These are phyloP conservation scores for Psittacara wagleri DNA, from an alignment of 2,113 vertebrate species.

Conservation along the genomic window DNA sequence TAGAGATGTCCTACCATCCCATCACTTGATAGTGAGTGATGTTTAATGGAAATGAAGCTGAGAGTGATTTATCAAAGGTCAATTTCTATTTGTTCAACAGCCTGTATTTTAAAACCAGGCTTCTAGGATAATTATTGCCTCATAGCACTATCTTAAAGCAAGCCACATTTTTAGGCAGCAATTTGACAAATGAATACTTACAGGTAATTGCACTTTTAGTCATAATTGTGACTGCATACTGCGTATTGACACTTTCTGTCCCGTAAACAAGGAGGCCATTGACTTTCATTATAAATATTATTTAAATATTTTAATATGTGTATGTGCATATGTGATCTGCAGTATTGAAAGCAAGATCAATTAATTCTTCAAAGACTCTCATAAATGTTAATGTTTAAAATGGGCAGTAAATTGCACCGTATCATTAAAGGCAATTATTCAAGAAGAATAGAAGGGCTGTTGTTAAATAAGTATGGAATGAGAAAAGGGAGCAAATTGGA, in stretches of 20 bases:
- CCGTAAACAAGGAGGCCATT: constrained; percentile 9
- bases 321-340: background rate
- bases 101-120: background rate
- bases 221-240: background rate
- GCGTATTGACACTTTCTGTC: background rate
- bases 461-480: constrained; percentile 6
- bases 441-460: background rate
- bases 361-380: constrained; percentile 30
- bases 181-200: constrained; percentile 40
- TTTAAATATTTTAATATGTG: constrained; percentile 37
- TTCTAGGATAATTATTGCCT: background rate
- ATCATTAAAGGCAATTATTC: constrained; percentile 46
- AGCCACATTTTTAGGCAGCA: background rate
- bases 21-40: background rate
- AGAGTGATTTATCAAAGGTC: constrained; percentile 18
- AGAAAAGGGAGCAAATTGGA: constrained; percentile 29
- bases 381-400: constrained; percentile 50
- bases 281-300: constrained; percentile 1
- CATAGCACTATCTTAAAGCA: background rate
- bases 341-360: constrained; percentile 33
- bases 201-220: constrained; percentile 25
- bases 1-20: background rate
- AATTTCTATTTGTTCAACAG: background rate
- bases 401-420: background rate
- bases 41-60: constrained; percentile 18